phyloP scores from a whole-genome alignment of 2,888 invertebrate species.

The Pterostichus madidus region DNA sequence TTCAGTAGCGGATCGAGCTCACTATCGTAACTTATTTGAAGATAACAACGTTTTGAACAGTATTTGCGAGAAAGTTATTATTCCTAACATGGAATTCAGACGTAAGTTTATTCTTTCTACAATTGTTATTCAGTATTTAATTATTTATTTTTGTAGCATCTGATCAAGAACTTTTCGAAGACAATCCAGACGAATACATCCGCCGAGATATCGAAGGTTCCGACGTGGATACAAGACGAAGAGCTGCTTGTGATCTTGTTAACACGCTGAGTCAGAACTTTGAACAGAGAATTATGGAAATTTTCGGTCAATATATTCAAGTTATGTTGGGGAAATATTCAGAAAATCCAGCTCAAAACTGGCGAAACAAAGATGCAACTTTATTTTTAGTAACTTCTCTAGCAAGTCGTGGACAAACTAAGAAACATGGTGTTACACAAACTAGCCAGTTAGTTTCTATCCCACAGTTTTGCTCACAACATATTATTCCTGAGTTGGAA shows the following conservation, averaged over 20 bases:
- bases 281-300: conserved; percentile 91
- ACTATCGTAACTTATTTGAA: conserved; percentile 93
- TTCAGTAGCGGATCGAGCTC: conserved; percentile 94
- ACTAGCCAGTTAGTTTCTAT: conserved; percentile 94
- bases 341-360: conserved; percentile 87
- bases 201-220: conserved; percentile 98
- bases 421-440: conserved; percentile 94
- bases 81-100: conserved; percentile 98
- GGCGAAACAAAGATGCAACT: conserved; percentile 97
- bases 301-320: conserved; percentile 92
- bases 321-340: conserved; percentile 89
- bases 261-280: conserved; percentile 93
- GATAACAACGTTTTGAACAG: conserved; percentile 91
- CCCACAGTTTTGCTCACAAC: conserved; percentile 91
- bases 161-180: conserved; percentile 98
- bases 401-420: conserved; percentile 92
- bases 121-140: not conserved
- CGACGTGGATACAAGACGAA: conserved; percentile 96
- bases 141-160: conserved; percentile 80
- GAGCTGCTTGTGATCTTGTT: conserved; percentile 98
- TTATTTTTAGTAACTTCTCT: conserved; percentile 97
- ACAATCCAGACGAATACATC: conserved; percentile 98
- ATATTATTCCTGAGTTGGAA: conserved; percentile 92
- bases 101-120: conserved; percentile 77
- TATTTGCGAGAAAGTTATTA: conserved; percentile 98